These are phyloP conservation scores for Isurus oxyrinchus DNA, from an alignment of 2,113 vertebrate genomes.

Conservation along the genomic window DNA sequence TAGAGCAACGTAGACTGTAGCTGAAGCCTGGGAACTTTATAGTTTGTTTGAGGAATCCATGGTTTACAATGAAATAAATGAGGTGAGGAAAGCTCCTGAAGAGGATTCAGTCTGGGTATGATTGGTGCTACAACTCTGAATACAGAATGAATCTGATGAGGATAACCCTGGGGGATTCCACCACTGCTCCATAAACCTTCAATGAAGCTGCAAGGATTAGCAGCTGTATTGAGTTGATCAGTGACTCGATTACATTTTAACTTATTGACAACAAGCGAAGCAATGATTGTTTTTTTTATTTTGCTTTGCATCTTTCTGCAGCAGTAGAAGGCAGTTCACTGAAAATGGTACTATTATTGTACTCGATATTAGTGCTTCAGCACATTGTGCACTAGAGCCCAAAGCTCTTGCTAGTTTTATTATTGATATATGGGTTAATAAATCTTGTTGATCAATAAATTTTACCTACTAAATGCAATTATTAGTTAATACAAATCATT, in stretches of 20 bases:
- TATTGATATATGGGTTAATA: not conserved
- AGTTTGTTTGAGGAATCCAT: not conserved
- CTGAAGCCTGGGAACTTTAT: not conserved
- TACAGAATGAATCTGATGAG: not conserved
- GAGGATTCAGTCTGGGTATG: not conserved
- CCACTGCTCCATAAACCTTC: not conserved
- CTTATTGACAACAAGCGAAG: not conserved
- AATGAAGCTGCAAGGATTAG: not conserved
- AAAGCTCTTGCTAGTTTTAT: not conserved
- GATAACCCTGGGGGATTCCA: not conserved
- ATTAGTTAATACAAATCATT: not conserved
- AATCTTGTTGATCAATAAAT: not conserved
- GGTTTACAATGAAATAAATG: not conserved
- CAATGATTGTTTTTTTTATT: not conserved
- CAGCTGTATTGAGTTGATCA: not conserved
- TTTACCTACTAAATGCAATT: not conserved
- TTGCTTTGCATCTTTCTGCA: not conserved
- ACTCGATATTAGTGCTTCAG: not conserved
- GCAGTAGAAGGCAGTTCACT: not conserved
- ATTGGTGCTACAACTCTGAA: not conserved
- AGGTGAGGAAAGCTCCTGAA: not conserved
- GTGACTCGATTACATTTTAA: not conserved
- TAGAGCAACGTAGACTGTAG: not conserved
- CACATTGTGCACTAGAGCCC: not conserved
- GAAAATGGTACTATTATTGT: not conserved